Base-by-base conservation (phyloP, 1,140 invertebrate species). In the Atopsyche davidsoni region DNA sequence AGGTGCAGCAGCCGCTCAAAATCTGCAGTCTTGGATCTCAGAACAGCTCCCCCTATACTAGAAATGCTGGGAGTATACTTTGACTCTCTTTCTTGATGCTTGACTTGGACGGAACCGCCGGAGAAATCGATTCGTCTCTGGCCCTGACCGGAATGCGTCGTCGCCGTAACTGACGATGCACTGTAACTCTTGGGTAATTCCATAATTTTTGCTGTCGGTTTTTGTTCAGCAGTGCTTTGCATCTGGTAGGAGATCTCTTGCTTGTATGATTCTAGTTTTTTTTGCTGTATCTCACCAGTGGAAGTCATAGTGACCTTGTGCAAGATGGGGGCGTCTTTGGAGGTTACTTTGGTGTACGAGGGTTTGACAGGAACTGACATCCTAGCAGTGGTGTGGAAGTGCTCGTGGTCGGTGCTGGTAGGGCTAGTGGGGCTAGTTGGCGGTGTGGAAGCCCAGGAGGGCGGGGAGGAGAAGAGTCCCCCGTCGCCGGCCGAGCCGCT, bases 11-110 rank as follows among this genome's bases (percentile, higher is more conserved):
- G 79, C 57, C 79, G 72, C 58, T 83, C 81, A 54, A 84, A 80
- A 53, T 84, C 80, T 0, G 78, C 80, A 1, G 80, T 83, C 63
- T 81, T 82, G 2, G 81, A 83, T 53, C 77, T 70, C 42, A 84
- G 61, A 21, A 83, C 81, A 13, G 78, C 80, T 21, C 80, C 79
- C 6, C 81, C 81, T 40, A 83, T 82, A 52, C 72, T 82, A 0
- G 79, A 77, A 57, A 83, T 83, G 58, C 76, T 80, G 2, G 79
- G 69, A 11, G 77, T 79, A 28, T 65, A 61, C 52, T 67, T 72
- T 1, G 63, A 63, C 35, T 70, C 68, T 38, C 55, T 53, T 13
- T 62, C 59, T 42, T 58, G 56, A 32, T 51, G 38, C 25, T 52
- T 51, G 6, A 38, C 35, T n/a, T 44, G 41, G 18, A 34, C 40